These are phyloP conservation scores for Zaprionus obscuricornis DNA, from an alignment of 2,888 invertebrate genomes.

Conservation along the genomic window DNA sequence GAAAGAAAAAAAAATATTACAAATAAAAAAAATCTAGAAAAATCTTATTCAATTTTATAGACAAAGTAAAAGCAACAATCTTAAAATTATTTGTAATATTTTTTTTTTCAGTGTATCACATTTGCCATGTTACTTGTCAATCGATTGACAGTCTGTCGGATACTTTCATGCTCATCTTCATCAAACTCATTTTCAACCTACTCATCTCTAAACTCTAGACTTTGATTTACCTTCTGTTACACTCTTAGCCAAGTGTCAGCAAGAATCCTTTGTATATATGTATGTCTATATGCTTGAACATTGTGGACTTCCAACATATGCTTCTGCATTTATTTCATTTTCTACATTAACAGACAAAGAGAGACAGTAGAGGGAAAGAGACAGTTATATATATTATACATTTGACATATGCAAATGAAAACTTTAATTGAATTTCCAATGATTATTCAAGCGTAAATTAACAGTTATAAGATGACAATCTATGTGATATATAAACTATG, in stretches of 20 bases:
- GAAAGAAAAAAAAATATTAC: too few relatives aligned
- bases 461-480: constrained; percentile 3
- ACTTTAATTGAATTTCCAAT: constrained; percentile 37
- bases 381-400: too few relatives aligned
- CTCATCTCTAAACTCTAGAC: background rate
- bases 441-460: constrained; percentile 21
- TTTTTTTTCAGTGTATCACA: too few relatives aligned
- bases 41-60: too few relatives aligned
- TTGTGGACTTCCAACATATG: background rate
- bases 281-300: too few relatives aligned
- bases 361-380: too few relatives aligned
- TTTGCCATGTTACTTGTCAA: constrained; percentile 34
- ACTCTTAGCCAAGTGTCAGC: background rate
- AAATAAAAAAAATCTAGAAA: too few relatives aligned
- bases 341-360: too few relatives aligned
- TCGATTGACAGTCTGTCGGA: constrained; percentile 49
- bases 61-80: too few relatives aligned
- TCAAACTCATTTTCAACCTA: background rate
- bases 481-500: too few relatives aligned
- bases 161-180: constrained; percentile 9
- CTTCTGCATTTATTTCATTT: constrained; percentile 57
- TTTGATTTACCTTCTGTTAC: constrained; percentile 8
- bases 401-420: constrained; percentile 24
- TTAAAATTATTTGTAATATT: too few relatives aligned
- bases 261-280: background rate